Conservation (phyloP, 2,888 invertebrate species). For the Xestia ashworthii region DNA sequence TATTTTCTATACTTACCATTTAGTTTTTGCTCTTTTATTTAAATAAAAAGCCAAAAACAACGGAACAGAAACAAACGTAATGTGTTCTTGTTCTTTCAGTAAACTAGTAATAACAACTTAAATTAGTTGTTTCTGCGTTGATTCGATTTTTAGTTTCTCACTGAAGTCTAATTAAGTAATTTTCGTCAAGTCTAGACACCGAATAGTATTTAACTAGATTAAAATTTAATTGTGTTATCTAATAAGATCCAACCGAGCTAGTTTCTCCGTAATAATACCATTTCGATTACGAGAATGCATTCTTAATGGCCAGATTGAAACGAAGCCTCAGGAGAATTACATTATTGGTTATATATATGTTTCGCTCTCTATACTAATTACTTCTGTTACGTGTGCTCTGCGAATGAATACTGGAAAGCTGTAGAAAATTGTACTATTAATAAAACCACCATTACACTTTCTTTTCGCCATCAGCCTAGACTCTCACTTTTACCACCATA, state of each 20-base stretch:
- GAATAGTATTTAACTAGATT: not conserved
- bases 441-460: conserved; percentile 54
- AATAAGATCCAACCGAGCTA: conserved; percentile 12
- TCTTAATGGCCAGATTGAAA: conserved; percentile 21
- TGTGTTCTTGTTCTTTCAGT: not conserved
- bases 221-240: conserved; percentile 21
- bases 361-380: conserved; percentile 27
- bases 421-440: conserved; percentile 47
- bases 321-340: conserved; percentile 9
- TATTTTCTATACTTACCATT: no score
- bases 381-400: conserved; percentile 18
- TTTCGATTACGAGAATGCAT: conserved; percentile 33
- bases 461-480: conserved; percentile 38
- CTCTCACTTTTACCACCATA: conserved; percentile 35
- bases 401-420: conserved; percentile 42
- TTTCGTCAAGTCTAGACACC: conserved; percentile 18
- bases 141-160: not conserved
- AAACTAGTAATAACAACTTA: no score
- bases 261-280: conserved; percentile 29
- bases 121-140: not conserved
- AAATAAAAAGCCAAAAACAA: not conserved
- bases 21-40: no score
- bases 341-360: conserved; percentile 31
- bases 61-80: not conserved
- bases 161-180: conserved; percentile 3